These are phyloP conservation scores for Tachysurus vachellii DNA, from an alignment of 2,113 vertebrate genomes.

Conservation along the genomic window DNA sequence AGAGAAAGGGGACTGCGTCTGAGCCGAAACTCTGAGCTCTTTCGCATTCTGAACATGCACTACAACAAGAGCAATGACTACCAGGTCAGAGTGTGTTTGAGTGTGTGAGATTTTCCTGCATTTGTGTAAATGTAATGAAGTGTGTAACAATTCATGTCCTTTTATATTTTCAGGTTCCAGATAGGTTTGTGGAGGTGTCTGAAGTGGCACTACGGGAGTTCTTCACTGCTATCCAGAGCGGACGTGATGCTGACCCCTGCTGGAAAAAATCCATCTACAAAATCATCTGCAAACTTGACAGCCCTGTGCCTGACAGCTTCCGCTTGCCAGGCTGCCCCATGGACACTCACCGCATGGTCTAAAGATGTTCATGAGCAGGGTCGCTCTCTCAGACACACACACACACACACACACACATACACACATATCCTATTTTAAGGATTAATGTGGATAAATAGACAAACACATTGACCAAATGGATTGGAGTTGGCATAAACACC, in stretches of 20 bases:
- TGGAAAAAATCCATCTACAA: slow-evolving; percentile 99
- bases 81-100: slow-evolving; percentile 65
- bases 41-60: slow-evolving; percentile 80
- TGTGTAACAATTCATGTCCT: neutral
- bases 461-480: slow-evolving; percentile 6
- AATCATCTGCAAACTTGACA: slow-evolving; percentile 98
- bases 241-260: slow-evolving; percentile 98
- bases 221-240: slow-evolving; percentile 96
- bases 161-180: slow-evolving; percentile 84
- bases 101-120: neutral
- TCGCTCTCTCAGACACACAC: neutral
- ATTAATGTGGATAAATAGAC: slow-evolving; percentile 9
- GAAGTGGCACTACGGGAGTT: slow-evolving; percentile 98
- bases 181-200: slow-evolving; percentile 96
- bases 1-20: slow-evolving; percentile 71
- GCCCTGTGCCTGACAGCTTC: slow-evolving; percentile 96
- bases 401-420: slow-evolving; percentile 26
- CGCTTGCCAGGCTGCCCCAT: slow-evolving; percentile 96
- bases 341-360: slow-evolving; percentile 67
- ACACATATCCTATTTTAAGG: slow-evolving; percentile 1
- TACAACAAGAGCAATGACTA: slow-evolving; percentile 82
- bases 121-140: neutral
- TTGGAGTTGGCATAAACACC: slow-evolving; percentile 22
- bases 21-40: slow-evolving; percentile 75
- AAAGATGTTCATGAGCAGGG: slow-evolving; percentile 35